Percentiles rank a stretch among this genome's conserved stretches.
phyloP scores from a whole-genome alignment of 2,113 vertebrate genomes.

The Saimiri boliviensis region DNA sequence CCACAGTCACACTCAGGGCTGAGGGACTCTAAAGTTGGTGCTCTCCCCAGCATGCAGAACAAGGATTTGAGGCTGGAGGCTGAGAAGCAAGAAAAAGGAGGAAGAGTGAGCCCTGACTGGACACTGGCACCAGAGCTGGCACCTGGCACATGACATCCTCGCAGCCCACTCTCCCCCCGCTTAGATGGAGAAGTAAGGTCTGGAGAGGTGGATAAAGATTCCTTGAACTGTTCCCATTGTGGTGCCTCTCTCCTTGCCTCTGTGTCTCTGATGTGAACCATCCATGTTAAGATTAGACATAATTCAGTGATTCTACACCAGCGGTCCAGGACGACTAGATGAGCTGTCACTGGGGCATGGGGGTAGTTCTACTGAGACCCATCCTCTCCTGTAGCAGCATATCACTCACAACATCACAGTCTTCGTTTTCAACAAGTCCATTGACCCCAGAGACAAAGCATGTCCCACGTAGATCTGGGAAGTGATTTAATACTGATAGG shows the following conservation, averaged over 20 bases:
- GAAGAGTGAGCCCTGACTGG: too few species aligned
- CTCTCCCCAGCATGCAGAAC: rapidly evolving
- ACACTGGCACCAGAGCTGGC: background rate
- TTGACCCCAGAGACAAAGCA: background rate
- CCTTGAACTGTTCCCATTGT: rapidly evolving
- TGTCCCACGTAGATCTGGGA: background rate
- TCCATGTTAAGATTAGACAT: background rate
- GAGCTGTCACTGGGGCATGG: too few species aligned
- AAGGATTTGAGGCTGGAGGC: rapidly evolving
- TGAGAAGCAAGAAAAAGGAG: rapidly evolving
- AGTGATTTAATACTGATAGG: background rate
- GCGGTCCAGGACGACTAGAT: background rate
- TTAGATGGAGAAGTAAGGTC: background rate
- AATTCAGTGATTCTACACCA: background rate
- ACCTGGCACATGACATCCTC: background rate
- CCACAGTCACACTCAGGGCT: too few species aligned
- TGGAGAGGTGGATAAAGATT: background rate
- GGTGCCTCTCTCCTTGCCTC: too few species aligned
- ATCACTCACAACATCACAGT: background rate
- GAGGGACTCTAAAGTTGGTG: background rate
- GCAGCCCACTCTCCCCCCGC: rapidly evolving
- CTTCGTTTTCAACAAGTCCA: background rate
- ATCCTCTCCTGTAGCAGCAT: background rate
- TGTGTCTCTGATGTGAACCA: background rate
- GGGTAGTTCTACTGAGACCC: background rate